Conservation (phyloP, 2,888 invertebrate species). For the Epinotia demarniana region DNA sequence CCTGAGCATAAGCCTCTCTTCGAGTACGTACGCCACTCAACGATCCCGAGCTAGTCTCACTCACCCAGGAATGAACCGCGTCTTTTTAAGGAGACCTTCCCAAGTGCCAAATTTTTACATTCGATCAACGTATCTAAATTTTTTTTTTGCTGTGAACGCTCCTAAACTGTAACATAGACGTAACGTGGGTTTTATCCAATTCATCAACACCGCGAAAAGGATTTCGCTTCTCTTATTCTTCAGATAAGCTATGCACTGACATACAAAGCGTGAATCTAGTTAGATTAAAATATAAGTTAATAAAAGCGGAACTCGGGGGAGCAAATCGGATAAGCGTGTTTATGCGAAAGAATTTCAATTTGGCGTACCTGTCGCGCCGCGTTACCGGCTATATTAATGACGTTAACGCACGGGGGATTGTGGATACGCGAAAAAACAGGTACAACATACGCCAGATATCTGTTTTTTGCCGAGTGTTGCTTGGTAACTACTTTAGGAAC, state of each 20-base stretch:
- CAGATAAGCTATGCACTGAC: constrained; percentile 3
- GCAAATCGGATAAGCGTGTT: constrained; percentile 73
- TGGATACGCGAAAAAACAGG: constrained; percentile 14
- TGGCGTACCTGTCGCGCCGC: constrained; percentile 66
- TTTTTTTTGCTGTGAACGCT: background rate
- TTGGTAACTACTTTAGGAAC: background rate
- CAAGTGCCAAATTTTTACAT: no score
- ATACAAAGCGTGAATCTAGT: constrained; percentile 34
- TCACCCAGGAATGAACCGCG: no score
- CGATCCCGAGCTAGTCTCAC: no score
- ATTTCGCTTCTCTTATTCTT: background rate
- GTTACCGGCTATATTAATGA: constrained; percentile 76
- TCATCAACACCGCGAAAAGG: constrained; percentile 20
- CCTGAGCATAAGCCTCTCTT: no score
- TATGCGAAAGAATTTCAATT: constrained; percentile 79
- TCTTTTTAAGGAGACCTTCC: no score
- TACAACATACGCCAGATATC: background rate
- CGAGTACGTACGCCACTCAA: no score
- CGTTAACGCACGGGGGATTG: constrained; percentile 50
- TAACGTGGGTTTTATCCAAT: constrained; percentile 16
- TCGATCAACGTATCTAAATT: no score
- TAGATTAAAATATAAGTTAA: constrained; percentile 43
- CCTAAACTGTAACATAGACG: background rate
- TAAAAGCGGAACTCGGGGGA: constrained; percentile 51
- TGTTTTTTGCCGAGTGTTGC: background rate